Base-by-base conservation (phyloP, 1,140 invertebrate genomes). In the Penaeus japonicus region DNA sequence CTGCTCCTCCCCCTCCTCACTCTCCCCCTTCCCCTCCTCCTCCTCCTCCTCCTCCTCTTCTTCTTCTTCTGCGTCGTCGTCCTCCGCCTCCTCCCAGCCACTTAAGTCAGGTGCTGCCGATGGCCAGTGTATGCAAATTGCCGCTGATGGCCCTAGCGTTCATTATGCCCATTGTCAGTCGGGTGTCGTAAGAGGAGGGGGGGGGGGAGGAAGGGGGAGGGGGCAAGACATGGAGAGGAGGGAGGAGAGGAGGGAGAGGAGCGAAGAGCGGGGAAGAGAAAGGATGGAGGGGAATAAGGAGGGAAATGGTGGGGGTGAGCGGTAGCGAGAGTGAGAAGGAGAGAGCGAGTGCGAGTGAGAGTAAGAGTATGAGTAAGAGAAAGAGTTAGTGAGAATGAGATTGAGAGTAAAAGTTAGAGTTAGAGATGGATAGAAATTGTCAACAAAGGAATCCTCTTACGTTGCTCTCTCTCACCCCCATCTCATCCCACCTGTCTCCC, bases 111-210 rank as follows among this genome's bases (percentile, higher is more conserved):
- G 87, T 88, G 87, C 79, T 81, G 75, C 79, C 80, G 70, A 88
- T 88, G 87, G 87, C 65, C 87, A 88, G 87, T 88, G 87, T 88
- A 88, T 88, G 87, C 81, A 88, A 88, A 88, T 88, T 88, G 87
- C 80, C 55, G 80, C 78, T 88, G 87, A 83, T 88, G 87, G 87
- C 53, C 62, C 87, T 73, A 59, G 80, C 87, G 79, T 88, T 88
- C 87, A 88, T 88, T 88, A 88, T 88, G 87, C 87, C 87, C 87
- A 83, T 88, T 88, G 87, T 88, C 87, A 88, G 87, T 75, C 80
- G 87, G 87, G 87, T 82, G 87, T 82, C 80, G 79, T 88, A 88
- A 83, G 87, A 88, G 86, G 84, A 77, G 70, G 83, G 55, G 73
- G 57, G 55, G 70, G 35, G 84, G 73, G 27, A 70, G 30, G 80